These are phyloP conservation scores for Aphelinus atriplicis DNA, from an alignment of 1,140 invertebrate genomes.

Conservation along the genomic window DNA sequence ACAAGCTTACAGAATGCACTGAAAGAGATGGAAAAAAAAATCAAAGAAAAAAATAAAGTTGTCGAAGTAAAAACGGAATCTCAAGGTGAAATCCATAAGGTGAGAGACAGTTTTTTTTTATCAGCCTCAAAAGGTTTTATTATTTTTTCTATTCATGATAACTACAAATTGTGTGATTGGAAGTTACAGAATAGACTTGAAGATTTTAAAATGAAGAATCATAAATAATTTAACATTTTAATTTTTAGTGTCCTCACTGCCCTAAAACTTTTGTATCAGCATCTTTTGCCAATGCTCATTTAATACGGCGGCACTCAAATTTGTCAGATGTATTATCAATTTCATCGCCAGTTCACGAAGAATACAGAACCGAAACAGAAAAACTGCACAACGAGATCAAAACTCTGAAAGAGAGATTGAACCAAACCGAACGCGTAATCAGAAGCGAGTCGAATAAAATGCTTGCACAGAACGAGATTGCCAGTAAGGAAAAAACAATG, in stretches of 20 bases:
- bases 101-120: conserved; percentile 40
- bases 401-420: conserved; percentile 69
- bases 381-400: conserved; percentile 70
- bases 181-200: too few relatives aligned
- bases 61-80: conserved; percentile 54
- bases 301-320: conserved; percentile 55
- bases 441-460: conserved; percentile 58
- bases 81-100: conserved; percentile 61
- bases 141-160: too few relatives aligned
- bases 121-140: not conserved
- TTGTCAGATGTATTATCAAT: conserved; percentile 37
- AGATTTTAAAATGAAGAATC: not conserved
- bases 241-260: conserved; percentile 60
- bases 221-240: conserved; percentile 17
- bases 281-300: conserved; percentile 56
- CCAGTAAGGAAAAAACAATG: conserved; percentile 55
- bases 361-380: conserved; percentile 66
- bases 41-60: conserved; percentile 52
- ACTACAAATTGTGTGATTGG: too few relatives aligned
- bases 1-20: conserved; percentile 39
- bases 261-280: conserved; percentile 60
- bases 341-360: conserved; percentile 52
- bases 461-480: conserved; percentile 52
- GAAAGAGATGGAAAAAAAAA: conserved; percentile 50
- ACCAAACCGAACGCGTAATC: conserved; percentile 68